Evolutionary conservation across 2,797 vertebrate species (phyloP), one percentile per base, ranked within the genome.

Genomic region (Acanthiza pusilla): DNA sequence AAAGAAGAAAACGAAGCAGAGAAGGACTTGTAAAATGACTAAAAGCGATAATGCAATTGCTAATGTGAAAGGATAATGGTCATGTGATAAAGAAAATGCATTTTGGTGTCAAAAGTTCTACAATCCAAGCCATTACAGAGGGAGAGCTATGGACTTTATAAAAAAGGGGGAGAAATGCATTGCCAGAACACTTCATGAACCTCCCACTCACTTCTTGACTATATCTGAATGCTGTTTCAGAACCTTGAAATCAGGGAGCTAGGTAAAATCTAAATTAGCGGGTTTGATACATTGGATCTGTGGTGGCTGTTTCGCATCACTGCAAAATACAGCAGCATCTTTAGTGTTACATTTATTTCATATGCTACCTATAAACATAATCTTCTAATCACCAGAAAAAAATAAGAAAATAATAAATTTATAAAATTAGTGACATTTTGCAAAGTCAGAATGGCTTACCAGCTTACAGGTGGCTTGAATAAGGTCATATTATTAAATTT

Each of bases 111-210:
- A 62, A 43, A 54, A 55, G 10, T 85, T 76, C 34, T 53, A 45
- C 11, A 82, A 50, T 5, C 19, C 23, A 66, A 26, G 36, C 10
- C 18, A 25, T 60, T 84, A 58, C 3, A 54, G 11, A 13, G 11
- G 3, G 4, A 23, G 3, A 89, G 12, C 7, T 54, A 53, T 8
- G 16, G 5, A 42, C 18, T 26, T 72, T 32, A 57, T 19, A 45
- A 38, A 65, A 54, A 57, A 16, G 3, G 5, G 2, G 12, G 43
- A 77, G 14, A 77, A 67, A 3, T 3, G 1, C 0, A 2, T 14
- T 71, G 14, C 45, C 38, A 60, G 26, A 83, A 60, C 2, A 22
- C 57, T 42, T 74, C 4, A 32, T 19, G 7, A 34, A 7, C 26
- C 47, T 75, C 19, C 8, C 38, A 38, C 43, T 42, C 26, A 34